Base-by-base conservation (phyloP, 2,113 vertebrate genomes). In the Thryonomys swinderianus region DNA sequence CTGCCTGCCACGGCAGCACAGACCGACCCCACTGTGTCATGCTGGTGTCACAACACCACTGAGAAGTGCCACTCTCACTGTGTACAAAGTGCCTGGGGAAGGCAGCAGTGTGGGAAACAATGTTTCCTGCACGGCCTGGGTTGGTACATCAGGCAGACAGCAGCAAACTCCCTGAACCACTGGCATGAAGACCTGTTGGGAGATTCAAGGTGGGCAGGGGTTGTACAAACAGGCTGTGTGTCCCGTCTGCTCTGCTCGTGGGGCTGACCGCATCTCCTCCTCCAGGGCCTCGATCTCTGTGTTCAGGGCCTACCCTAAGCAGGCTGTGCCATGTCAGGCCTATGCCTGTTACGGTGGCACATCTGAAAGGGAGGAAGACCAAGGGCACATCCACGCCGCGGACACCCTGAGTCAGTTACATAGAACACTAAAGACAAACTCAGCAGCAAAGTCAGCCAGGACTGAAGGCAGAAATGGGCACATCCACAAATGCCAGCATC, bases 1-100 rank as follows among this genome's bases (percentile, higher is more conserved):
- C 69, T 53, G 37, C 79, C 18, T 37, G 5, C 37, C 42, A 13
- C 1, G 20, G 37, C 64, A 48, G 27, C 40, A 27, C 5, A 17
- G 40, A 32, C 30, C 78, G 1, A 5, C 10, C 51, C 34, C 2
- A 59, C 17, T 82, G 53, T n/a, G 55, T n/a, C 27, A 18, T 9
- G 0, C 17, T 20, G 66, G 34, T 13, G 12, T 5, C 12, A 4
- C 17, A 5, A 32, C 18, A 23, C 69, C n/a, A 14, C 9, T 2
- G 7, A 12, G 86, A 48, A 5, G 27, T 7, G 37, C 42, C 0
- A 57, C 57, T 10, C 4, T 14, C 34, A 3, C 62, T 67, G 32
- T 30, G 62, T 17, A 40, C 37, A 12, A 14, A 59, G 84, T 1
- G 37, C 25, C 61, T 16, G 0, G 11, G 53, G 37, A 48, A 25